phyloP scores from a whole-genome alignment of 2,888 invertebrate genomes.

The Dascillus cervinus region DNA sequence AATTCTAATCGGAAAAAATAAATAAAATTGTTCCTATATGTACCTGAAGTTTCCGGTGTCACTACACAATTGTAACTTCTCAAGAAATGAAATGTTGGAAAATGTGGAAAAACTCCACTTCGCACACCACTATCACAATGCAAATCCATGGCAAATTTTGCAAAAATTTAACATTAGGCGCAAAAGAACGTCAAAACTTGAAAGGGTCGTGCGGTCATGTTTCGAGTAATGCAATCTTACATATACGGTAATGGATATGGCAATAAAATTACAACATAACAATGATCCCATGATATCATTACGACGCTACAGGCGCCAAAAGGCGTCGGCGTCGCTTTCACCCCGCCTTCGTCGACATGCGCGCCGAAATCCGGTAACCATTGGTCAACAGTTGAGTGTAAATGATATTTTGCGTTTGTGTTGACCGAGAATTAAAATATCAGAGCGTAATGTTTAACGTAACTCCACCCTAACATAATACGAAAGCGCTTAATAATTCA shows the following conservation, averaged over 20 bases:
- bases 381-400: slow-evolving; percentile 16
- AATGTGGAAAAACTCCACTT: slow-evolving; percentile 37
- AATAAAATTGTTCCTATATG: too few species aligned
- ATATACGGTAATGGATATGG: slow-evolving; percentile 1
- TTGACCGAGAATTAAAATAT: too few species aligned
- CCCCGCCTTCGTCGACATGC: slow-evolving; percentile 31
- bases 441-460: too few species aligned
- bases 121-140: slow-evolving; percentile 29
- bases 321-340: slow-evolving; percentile 27
- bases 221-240: too few species aligned
- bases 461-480: too few species aligned
- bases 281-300: slow-evolving; percentile 32
- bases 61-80: slow-evolving; percentile 60
- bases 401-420: neutral
- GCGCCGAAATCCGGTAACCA: slow-evolving; percentile 23
- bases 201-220: too few species aligned
- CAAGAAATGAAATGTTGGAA: slow-evolving; percentile 57
- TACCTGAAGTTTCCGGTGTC: slow-evolving; percentile 48
- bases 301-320: slow-evolving; percentile 27
- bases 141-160: too few species aligned
- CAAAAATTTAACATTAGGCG: too few species aligned
- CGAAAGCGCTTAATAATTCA: too few species aligned
- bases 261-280: slow-evolving; percentile 9
- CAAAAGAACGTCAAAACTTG: too few species aligned
- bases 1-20: too few species aligned